These are phyloP conservation scores for Trogon melanurus DNA, from an alignment of 2,113 vertebrate genomes.

Conservation along the genomic window DNA sequence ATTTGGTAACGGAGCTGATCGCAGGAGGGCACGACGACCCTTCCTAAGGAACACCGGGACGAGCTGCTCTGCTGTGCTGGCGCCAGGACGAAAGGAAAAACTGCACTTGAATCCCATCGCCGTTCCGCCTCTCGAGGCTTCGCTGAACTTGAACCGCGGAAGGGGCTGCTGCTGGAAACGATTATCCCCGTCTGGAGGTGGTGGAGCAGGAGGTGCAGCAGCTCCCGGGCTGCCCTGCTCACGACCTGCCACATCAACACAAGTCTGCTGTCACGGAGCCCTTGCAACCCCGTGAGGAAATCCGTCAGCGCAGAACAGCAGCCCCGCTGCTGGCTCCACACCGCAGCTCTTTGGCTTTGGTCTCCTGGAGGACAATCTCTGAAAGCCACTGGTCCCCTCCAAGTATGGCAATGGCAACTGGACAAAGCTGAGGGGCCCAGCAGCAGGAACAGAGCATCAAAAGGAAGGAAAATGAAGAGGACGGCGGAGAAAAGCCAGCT, in stretches of 20 bases:
- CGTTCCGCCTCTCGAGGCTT: neutral
- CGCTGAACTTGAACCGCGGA: neutral
- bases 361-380: fast-evolving
- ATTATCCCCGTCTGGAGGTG: fast-evolving
- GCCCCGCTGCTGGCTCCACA: neutral
- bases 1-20: neutral
- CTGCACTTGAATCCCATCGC: neutral
- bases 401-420: neutral
- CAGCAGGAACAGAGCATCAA: neutral
- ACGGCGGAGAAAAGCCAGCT: neutral
- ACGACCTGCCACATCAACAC: neutral
- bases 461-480: neutral
- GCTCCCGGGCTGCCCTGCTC: neutral
- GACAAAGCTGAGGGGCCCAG: neutral
- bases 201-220: neutral
- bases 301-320: neutral
- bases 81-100: neutral
- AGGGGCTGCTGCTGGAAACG: neutral
- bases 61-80: neutral
- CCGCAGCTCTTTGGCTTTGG: neutral
- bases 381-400: neutral
- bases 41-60: neutral
- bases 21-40: neutral
- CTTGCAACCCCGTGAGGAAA: fast-evolving
- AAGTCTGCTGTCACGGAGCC: neutral